Percentiles rank a stretch among this genome's conserved stretches.
Evolutionary conservation across 2,113 vertebrate genomes (phyloP).

Genomic region (Eonycteris spelaea): DNA sequence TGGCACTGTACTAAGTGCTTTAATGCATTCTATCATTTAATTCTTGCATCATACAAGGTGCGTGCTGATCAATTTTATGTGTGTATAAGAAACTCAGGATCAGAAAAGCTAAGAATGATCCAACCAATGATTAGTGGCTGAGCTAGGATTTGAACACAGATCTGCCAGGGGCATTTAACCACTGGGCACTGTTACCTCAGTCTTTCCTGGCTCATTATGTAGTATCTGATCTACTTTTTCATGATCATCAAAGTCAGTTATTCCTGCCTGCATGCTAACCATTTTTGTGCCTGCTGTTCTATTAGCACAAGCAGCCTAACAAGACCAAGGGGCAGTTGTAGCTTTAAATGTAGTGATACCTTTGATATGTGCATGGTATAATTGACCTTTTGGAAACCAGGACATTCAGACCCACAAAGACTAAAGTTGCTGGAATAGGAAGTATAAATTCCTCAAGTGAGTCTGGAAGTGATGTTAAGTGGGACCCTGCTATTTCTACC

Average conservation of each 20-base stretch:
- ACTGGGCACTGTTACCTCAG: too few relatives aligned
- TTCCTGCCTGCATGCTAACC: not conserved
- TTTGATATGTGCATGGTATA: not conserved
- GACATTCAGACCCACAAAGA: not conserved
- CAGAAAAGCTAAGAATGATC: not conserved
- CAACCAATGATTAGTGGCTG: not conserved
- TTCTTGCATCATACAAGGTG: not conserved
- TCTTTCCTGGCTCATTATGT: not conserved
- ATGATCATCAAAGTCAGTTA: not conserved
- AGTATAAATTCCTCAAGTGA: not conserved
- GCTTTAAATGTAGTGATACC: not conserved
- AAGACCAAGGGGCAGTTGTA: not conserved
- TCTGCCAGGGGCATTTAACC: not conserved
- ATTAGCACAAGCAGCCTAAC: not conserved
- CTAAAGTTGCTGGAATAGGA: not conserved
- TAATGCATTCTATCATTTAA: not conserved
- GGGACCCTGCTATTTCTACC: not conserved
- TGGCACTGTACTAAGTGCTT: not conserved
- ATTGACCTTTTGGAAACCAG: not conserved
- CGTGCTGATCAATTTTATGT: not conserved
- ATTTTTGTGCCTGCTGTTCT: not conserved
- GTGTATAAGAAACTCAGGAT: not conserved
- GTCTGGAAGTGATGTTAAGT: not conserved
- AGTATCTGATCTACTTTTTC: not conserved
- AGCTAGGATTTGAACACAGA: not conserved